phyloP scores from a whole-genome alignment of 1,140 invertebrate genomes.

The Nebria ingens region DNA sequence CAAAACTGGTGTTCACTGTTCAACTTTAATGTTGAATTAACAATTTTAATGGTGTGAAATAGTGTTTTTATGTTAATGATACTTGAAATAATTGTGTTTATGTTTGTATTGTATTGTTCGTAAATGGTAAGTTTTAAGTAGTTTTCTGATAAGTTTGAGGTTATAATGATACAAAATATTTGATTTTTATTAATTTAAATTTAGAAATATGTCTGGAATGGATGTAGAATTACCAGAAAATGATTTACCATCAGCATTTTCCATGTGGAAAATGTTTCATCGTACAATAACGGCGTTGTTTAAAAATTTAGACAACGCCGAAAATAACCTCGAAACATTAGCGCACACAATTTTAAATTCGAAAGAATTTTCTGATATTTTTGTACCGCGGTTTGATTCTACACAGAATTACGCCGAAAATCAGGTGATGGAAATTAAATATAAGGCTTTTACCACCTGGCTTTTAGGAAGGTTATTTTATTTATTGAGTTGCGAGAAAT shows the following conservation, averaged over 20 bases:
- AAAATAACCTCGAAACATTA: constrained; percentile 36
- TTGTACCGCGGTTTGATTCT: constrained; percentile 35
- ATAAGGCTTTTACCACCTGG: constrained; percentile 45
- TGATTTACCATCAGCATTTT: constrained; percentile 28
- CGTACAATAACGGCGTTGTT: constrained; percentile 39
- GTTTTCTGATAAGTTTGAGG: too few relatives aligned
- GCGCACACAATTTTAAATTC: constrained; percentile 40
- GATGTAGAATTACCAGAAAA: too few relatives aligned
- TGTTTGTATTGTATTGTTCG: too few relatives aligned
- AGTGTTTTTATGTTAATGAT: too few relatives aligned
- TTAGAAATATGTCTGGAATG: too few relatives aligned
- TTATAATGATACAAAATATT: too few relatives aligned
- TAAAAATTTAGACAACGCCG: constrained; percentile 37
- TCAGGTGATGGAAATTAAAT: constrained; percentile 26
- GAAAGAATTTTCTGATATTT: constrained; percentile 40
- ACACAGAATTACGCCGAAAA: constrained; percentile 35
- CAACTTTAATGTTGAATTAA: too few relatives aligned
- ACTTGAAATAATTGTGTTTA: too few relatives aligned
- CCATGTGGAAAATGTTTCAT: constrained; percentile 46
- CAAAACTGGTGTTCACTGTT: too few relatives aligned
- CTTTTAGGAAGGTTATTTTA: constrained; percentile 44
- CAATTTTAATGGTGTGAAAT: too few relatives aligned
- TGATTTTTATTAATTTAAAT: too few relatives aligned
- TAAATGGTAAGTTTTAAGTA: too few relatives aligned
- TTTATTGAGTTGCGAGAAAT: constrained; percentile 39